Base-by-base conservation (phyloP, 2,888 invertebrate species). In the Oxycera nigricornis region DNA sequence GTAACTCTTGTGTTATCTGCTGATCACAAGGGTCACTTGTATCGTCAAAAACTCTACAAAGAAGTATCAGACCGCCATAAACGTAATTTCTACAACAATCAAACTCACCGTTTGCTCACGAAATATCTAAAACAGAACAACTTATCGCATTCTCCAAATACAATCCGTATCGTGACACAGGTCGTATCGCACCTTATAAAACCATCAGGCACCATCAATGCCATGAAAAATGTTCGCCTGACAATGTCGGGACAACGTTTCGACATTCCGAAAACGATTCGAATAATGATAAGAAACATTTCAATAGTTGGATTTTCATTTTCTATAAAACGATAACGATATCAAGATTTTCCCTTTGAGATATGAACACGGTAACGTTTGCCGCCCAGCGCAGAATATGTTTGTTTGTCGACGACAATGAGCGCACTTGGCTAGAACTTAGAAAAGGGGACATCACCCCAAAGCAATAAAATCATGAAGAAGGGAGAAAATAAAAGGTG, bases 341-440 rank as follows among this genome's bases (percentile, higher is more conserved):
- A 59, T 9, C 26, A 26, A 59, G 59, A 59, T 59, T 30, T 59
- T 28, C 30, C 14, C 22, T 59, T 59, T 26, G 28, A 59, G 59
- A 59, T 59, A 55, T n/a, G 30, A 11, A 20, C 26, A 11, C 30
- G 17, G 0, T 59, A 46, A 30, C 30, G n/a, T 28, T 55, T 55
- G 52, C 52, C 52, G 52, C 52, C 3, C 4, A 3, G 22, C 52
- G 24, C 24, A 9, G 7, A 20, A 46, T n/a, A 3, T 46, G 14
- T 46, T 46, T 46, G 46, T n/a, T 46, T n/a, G 46, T n/a, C 46
- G 46, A 17, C 46, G 46, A 55, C 52, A 55, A 17, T 55, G 52
- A 24, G 11, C 17, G 52, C 52, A 2, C 7, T 22, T 9, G 52
- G 9, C 1, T 22, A 4, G 24, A 55, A 55, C 24, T 2, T 6